Conservation (phyloP, 2,888 invertebrate species). For the Scaptomyza cyrtandrae region DNA sequence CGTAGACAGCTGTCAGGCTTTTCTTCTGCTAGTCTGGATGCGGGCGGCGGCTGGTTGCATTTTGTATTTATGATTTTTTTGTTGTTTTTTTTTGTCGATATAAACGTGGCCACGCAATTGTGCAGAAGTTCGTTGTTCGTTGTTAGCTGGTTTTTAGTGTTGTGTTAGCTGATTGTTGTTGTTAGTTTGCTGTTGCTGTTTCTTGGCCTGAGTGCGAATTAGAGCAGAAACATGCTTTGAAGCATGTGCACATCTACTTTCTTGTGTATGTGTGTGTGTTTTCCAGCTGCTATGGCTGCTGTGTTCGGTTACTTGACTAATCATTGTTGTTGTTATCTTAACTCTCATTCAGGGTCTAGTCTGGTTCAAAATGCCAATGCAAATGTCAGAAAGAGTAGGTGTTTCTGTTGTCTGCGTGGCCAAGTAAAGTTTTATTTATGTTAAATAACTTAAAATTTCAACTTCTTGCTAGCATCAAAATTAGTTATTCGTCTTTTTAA, state of each 20-base stretch:
- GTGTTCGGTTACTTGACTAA: constrained; percentile 32
- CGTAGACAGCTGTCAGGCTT: constrained; percentile 46
- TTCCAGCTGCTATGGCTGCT: constrained; percentile 27
- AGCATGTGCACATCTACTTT: constrained; percentile 67
- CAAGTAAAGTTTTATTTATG: too few species aligned
- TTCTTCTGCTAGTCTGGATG: constrained; percentile 37
- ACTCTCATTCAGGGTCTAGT: constrained; percentile 39
- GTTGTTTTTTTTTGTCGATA: constrained; percentile 19
- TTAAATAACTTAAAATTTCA: constrained; percentile 8
- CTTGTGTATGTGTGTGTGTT: constrained; percentile 22
- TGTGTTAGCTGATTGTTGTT: constrained; percentile 20
- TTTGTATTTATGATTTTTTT: constrained; percentile 66
- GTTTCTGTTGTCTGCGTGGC: too few species aligned
- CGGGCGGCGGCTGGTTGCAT: constrained; percentile 75
- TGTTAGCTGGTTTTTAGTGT: constrained; percentile 36
- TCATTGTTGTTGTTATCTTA: constrained; percentile 32
- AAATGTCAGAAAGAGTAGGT: constrained; percentile 33
- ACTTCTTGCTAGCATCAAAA: constrained; percentile 34
- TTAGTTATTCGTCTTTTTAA: constrained; percentile 55
- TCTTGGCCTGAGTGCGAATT: constrained; percentile 81
- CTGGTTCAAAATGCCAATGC: constrained; percentile 44
- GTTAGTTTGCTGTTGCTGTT: constrained; percentile 29
- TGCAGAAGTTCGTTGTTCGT: constrained; percentile 72
- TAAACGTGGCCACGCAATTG: constrained; percentile 76
- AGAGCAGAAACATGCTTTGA: constrained; percentile 79